Base-by-base conservation (phyloP, 2,888 invertebrate genomes). In the Bugulina stolonifera region DNA sequence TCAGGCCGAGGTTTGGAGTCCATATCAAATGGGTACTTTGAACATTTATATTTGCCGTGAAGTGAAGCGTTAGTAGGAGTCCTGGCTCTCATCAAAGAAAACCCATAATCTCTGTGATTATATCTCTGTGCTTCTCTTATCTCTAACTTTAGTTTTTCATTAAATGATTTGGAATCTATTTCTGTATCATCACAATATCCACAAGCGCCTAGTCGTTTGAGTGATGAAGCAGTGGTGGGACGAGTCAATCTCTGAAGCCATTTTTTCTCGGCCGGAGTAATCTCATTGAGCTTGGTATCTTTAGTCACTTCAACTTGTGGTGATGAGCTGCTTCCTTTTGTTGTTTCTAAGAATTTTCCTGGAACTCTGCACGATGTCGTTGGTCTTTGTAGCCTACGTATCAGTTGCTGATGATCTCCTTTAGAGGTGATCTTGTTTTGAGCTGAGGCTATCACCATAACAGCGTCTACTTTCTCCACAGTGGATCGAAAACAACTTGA, bases 171-270 rank as follows among this genome's bases (percentile, higher is more conserved):
- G 3, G 2, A 25, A 64, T 64, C 64, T 2, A 64, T 32, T 3
- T 64, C 64, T 14, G 22, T 64, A n/a, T 32, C 32, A 5, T 18
- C 18, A 27, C 64, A 64, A 34, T 64, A 64, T 14, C 64, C 34
- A 64, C 64, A 64, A 27, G 34, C 29, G 22, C 64, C 64, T 34
- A 64, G 32, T 64, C 64, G 2, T 32, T 64, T 64, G 5, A 64
- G 27, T 5, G 64, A 64, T 14, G 29, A 64, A 14, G 64, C 64
- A 14, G 64, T 64, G 10, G 64, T 64, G 3, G 64, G 64, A 32
- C 64, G 64, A 32, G 64, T 29, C 32, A 64, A 27, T 32, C 64
- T 27, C 25, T 18, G 25, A 3, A 64, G 29, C 18, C 29, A 10
- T 34, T 64, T 64, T 32, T 64, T 64, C 14, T 64, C 25, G 5